Base-by-base conservation (phyloP, 2,797 vertebrate genomes). In the Capromys pilorides region DNA sequence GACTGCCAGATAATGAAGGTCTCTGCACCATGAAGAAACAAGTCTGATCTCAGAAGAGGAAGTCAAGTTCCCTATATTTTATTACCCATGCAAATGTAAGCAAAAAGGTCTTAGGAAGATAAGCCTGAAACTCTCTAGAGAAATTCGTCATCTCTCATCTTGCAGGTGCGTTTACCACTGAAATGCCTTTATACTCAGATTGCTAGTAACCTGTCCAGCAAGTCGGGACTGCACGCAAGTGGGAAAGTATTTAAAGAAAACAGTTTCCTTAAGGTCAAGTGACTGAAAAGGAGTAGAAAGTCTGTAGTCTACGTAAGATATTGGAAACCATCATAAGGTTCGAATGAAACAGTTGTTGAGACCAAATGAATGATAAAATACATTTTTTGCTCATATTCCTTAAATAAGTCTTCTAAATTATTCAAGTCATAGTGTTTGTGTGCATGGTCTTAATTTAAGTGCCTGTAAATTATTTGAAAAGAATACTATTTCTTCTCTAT, bases 331-430 rank as follows among this genome's bases (percentile, higher is more conserved):
- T 59, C 45, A 66, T 9, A 71, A 78, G 73, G 2, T 91, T 77
- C 45, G n/a, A 91, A 19, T 69, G 59, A 90, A 51, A 45, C 12
- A 82, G 45, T 81, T 71, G 24, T 61, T 86, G 26, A 79, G 51
- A 26, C 3, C 26, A 64, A 49, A 89, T 79, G 82, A 83, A 31
- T 21, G 88, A 26, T 41, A 45, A 88, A 89, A 81, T 91, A 5
- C 39, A 67, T 49, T 49, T 94, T 81, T 88, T 21, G 81, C 21
- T 85, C 18, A 6, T 91, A 49, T 81, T 93, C 81, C n/a, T 93
- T 79, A 78, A 79, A 69, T 16, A 85, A 49, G 71, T 54, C 2
- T 8, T 93, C 6, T 73, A 78, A 61, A 11, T 85, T 61, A 84
- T 81, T 82, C 31, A 88, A 36, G 1, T 51, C 18, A 45, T 71